Base-by-base conservation (phyloP, 2,113 vertebrate species). In the Tupaia chinensis region DNA sequence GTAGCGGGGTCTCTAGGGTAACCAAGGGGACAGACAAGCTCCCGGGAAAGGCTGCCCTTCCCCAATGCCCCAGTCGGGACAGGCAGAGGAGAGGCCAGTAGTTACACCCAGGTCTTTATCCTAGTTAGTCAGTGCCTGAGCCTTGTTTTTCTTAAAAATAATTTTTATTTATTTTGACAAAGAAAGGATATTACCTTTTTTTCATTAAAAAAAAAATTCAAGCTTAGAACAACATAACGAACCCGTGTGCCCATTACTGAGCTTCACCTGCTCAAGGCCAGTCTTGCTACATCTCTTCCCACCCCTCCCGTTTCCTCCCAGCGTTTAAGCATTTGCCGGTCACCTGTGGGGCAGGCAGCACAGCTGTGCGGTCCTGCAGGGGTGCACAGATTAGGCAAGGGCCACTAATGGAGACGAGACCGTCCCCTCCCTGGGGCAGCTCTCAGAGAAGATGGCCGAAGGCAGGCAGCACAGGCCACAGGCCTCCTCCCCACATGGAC, bases 381-480 rank as follows among this genome's bases (percentile, higher is more conserved):
- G 68, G 65, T 60, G 13, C 53, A 16, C 34, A 73, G n/a, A 29
- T 17, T 22, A 16, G 68, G 23, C 10, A 11, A 22, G 8, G 13
- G 69, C 11, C 5, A 15, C 32, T 4, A 3, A 15, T 3, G 9
- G 12, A 12, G 22, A 2, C 8, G 78, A 23, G 2, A 13, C 56
- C 44, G 5, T 44, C 66, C 2, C 0, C 34, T 60, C 22, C 3
- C 34, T n/a, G 7, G 58, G 23, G 27, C 34, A n/a, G 68, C 9
- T 16, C 16, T 3, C 15, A 4, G 19, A 79, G 56, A 14, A 1
- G 32, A 69, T 16, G 4, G 27, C 56, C 61, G 44, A 0, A 85
- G 54, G 27, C 14, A 23, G 87, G 72, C 23, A 91, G n/a, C 68
- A 17, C 25, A 6, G 17, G 6, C 20, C 23, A 1, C 20, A 63